A percentile compares a stretch with the other conserved stretches of the same genome.
These are phyloP conservation scores for Hypomesus transpacificus DNA, from an alignment of 2,113 vertebrate genomes.

Conservation along the genomic window DNA sequence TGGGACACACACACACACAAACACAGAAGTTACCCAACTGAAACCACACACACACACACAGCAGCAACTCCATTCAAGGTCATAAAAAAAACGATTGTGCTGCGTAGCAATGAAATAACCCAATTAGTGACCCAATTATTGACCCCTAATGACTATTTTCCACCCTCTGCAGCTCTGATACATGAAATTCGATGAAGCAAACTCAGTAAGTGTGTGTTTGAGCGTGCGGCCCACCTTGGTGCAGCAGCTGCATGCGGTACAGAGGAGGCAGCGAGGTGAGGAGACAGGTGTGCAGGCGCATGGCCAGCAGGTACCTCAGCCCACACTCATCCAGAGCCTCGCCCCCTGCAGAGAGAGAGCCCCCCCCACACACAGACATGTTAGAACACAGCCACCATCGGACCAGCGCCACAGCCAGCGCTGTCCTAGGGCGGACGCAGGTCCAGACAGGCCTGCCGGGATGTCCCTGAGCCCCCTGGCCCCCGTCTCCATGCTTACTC, in stretches of 20 bases:
- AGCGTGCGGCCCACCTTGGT: slow-evolving; percentile 82
- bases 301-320: slow-evolving; percentile 90
- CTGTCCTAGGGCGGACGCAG: no score
- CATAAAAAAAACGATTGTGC: no score
- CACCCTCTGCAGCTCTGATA: background rate
- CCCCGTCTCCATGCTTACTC: slow-evolving; percentile 46
- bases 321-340: slow-evolving; percentile 96
- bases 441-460: background rate
- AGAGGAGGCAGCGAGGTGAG: slow-evolving; percentile 93
- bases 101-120: no score
- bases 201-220: background rate
- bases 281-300: slow-evolving; percentile 95
- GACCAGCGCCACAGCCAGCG: no score
- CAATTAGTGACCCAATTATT: background rate
- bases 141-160: background rate
- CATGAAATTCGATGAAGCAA: no score
- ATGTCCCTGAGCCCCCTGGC: slow-evolving; percentile 9
- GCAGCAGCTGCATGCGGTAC: slow-evolving; percentile 91
- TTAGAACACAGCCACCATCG: no score
- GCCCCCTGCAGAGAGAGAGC: slow-evolving; percentile 71
- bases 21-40: background rate
- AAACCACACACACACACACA: slow-evolving; percentile 4
- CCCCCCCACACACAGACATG: no score
- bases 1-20: slow-evolving; percentile 48
- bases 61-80: background rate